Base-by-base conservation (phyloP, 1,140 invertebrate genomes). In the Lutraria rhynchaena region DNA sequence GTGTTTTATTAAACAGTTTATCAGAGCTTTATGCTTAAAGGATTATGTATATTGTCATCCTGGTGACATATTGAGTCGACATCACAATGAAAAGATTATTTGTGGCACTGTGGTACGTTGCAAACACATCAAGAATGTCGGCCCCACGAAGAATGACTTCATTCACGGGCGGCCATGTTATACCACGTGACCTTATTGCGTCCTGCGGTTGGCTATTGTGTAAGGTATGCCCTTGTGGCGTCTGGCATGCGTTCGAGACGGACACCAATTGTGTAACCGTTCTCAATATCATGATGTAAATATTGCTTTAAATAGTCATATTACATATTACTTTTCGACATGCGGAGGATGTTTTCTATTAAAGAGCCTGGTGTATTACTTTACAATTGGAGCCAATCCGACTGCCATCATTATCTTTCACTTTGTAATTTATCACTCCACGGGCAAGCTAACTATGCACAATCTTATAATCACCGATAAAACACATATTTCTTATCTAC, bases 41-140 rank as follows among this genome's bases (percentile, higher is more conserved):
- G 55, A 75, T 63, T 60, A 75, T 61, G 31, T 63, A 74, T 63
- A 51, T 63, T 75, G 73, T 75, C 57, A 75, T 49, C 35, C 24
- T 75, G 55, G 33, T 75, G 58, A 60, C 73, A 75, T 49, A 51
- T 61, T 53, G 46, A 61, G 58, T 33, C 58, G 55, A 51, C 41
- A 13, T 29, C 58, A 75, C 73, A 75, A 63, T 75, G 24, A 35
- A 27, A 13, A 44, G 73, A 75, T 75, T 75, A 60, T 15, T 35
- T 7, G 19, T 33, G 17, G 11, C 29, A 55, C 35, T 61, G 58
- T 29, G 41, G 44, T 35, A 75, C 44, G 63, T 58, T 22, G 31
- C 70, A 19, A 35, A 35, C 27, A 31, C 53, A 53, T 19, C 33
- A 58, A 46, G 70, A 73, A 73, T 73, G 70, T 73, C 37, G 41